These are phyloP conservation scores for Leucosticte australis DNA, from an alignment of 2,113 vertebrate genomes.

Conservation along the genomic window DNA sequence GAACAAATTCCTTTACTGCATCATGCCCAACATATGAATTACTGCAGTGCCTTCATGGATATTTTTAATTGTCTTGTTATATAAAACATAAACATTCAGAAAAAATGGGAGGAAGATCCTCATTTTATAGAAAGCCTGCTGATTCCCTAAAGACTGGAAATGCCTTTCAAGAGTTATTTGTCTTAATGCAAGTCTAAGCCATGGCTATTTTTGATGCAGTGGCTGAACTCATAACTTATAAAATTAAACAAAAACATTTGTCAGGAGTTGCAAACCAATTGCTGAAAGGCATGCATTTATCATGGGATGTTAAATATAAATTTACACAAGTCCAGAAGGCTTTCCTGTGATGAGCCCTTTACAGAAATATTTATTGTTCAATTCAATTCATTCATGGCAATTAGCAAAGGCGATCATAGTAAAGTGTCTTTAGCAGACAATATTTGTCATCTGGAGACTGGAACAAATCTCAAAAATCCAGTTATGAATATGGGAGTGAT, in stretches of 20 bases:
- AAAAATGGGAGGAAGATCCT: slow-evolving; percentile 31
- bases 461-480: neutral
- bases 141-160: slow-evolving; percentile 40
- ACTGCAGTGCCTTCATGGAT: slow-evolving; percentile 1
- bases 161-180: neutral
- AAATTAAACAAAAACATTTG: slow-evolving; percentile 34
- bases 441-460: slow-evolving; percentile 33
- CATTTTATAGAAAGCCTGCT: slow-evolving; percentile 29
- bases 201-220: slow-evolving; percentile 37
- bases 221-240: neutral
- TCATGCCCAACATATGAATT: neutral
- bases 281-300: slow-evolving; percentile 12
- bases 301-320: slow-evolving; percentile 42
- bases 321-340: slow-evolving; percentile 38
- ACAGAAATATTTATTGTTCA: slow-evolving; percentile 31
- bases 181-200: neutral
- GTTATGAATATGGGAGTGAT: neutral
- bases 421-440: slow-evolving; percentile 24
- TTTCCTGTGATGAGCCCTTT: slow-evolving; percentile 31
- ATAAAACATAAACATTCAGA: slow-evolving; percentile 13
- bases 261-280: slow-evolving; percentile 33
- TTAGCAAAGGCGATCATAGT: slow-evolving; percentile 8
- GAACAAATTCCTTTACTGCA: slow-evolving; percentile 36
- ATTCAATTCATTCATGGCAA: slow-evolving; percentile 29
- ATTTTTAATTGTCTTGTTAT: slow-evolving; percentile 51